A percentile compares a stretch with the other conserved stretches of the same genome.
phyloP scores from a whole-genome alignment of 1,140 invertebrate genomes.

The Muscidifurax raptorellus region DNA sequence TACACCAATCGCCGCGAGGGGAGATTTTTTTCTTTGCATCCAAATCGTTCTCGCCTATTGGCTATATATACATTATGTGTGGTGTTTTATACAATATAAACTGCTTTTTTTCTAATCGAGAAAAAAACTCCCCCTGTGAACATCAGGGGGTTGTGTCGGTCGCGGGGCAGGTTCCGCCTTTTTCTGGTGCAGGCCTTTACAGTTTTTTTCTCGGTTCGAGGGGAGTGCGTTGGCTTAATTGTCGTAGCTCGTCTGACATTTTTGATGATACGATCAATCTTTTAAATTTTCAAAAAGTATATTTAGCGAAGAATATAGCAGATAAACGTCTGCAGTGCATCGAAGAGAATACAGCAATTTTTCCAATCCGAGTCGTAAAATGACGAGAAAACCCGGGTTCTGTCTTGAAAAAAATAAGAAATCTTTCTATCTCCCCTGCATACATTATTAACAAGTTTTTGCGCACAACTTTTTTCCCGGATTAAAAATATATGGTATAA shows the following conservation, averaged over 20 bases:
- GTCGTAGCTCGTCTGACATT: too few relatives aligned
- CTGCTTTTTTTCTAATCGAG: slow-evolving; percentile 47
- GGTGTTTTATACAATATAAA: not conserved
- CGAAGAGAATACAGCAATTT: slow-evolving; percentile 18
- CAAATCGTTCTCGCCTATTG: slow-evolving; percentile 44
- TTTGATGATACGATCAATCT: too few relatives aligned
- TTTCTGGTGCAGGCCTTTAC: not conserved
- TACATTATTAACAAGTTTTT: slow-evolving; percentile 38
- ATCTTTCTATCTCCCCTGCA: not conserved
- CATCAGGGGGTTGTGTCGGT: not conserved
- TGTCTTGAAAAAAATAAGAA: slow-evolving; percentile 6
- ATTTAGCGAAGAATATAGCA: too few relatives aligned
- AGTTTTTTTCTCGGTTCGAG: not conserved
- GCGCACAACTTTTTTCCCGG: not conserved
- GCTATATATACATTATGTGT: not conserved
- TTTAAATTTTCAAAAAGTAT: too few relatives aligned
- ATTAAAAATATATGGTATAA: slow-evolving; percentile 27
- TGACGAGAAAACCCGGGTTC: not conserved
- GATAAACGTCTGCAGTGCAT: too few relatives aligned
- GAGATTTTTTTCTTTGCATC: slow-evolving; percentile 59
- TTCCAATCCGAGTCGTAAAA: not conserved
- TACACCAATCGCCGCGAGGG: slow-evolving; percentile 38
- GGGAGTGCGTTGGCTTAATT: not conserved
- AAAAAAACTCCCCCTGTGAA: slow-evolving; percentile 43
- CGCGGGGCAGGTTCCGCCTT: not conserved